These are phyloP conservation scores for Larimichthys crocea DNA, from an alignment of 2,113 vertebrate species.

Conservation along the genomic window DNA sequence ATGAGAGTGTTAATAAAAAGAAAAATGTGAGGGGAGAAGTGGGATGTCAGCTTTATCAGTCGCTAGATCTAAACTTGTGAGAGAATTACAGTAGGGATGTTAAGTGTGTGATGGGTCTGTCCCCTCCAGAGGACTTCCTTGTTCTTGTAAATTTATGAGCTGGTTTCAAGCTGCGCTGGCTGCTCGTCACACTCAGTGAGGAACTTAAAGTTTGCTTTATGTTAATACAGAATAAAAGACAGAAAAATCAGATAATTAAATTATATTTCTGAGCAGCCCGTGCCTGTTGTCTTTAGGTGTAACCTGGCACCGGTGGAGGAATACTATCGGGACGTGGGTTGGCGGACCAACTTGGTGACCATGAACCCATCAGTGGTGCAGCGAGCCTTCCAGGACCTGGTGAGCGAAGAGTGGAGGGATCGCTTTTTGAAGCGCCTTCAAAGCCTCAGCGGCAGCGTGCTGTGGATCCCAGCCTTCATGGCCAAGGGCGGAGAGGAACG, in stretches of 20 bases:
- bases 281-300: slow-evolving; percentile 83
- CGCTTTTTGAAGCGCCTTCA: slow-evolving; percentile 90
- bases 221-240: not conserved
- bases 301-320: slow-evolving; percentile 96
- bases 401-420: slow-evolving; percentile 89
- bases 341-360: slow-evolving; percentile 92
- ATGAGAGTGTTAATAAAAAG: not conserved
- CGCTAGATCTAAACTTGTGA: not conserved
- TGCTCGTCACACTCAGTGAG: not conserved
- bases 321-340: slow-evolving; percentile 89
- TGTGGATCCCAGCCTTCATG: slow-evolving; percentile 99
- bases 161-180: not conserved
- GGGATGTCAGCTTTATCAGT: not conserved
- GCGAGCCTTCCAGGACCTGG: slow-evolving; percentile 94
- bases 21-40: not conserved
- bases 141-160: not conserved
- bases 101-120: not conserved
- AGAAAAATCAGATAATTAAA: not conserved
- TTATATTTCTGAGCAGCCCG: not conserved
- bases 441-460: slow-evolving; percentile 91
- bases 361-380: slow-evolving; percentile 99
- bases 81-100: not conserved
- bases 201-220: not conserved
- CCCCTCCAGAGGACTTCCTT: not conserved
- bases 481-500: slow-evolving; percentile 94